Base-by-base conservation (phyloP, 2,797 vertebrate genomes). In the Poecile montanus region DNA sequence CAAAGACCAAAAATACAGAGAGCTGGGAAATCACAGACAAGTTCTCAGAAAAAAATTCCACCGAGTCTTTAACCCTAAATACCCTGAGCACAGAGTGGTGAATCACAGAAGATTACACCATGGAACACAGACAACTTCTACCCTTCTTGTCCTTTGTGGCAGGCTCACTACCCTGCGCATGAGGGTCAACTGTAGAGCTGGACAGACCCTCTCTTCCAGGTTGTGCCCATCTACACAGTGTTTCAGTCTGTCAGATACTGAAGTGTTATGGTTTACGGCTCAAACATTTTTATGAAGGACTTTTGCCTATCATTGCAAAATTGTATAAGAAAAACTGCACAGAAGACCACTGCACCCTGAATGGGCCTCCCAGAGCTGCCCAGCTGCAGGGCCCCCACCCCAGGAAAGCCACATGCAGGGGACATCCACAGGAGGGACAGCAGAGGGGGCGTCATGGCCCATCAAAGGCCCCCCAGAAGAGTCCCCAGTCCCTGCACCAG, bases 191-290 rank as follows among this genome's bases (percentile, higher is more conserved):
- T n/a, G 10, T 10, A 32, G n/a, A 56, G 29, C 45, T 11, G 6
- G 22, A 19, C 4, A 4, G 57, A 17, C 23, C 8, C 12, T 14
- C 17, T 19, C 21, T 6, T 23, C 11, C 3, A 48, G 16, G 20
- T 44, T 11, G 3, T 12, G 40, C 42, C 32, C 53, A 22, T 42
- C 17, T 2, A 0, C 7, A 1, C 32, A 5, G 20, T 5, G 2
- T 1, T 10, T 3, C 3, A 6, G 36, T n/a, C 36, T 27, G 26
- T 36, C 75, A 65, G 26, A 54, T 40, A 44, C 32, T 34, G 16
- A 25, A 13, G 9, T 12, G 20, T 27, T 21, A 13, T 4, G 17
- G 14, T 22, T 38, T 14, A 67, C 14, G 44, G 29, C 44, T 27
- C 51, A 48, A 40, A 57, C 15, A 27, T 27, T 27, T 48, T 40